These are phyloP conservation scores for Myanophis thanlyinensis DNA, from an alignment of 2,113 vertebrate genomes.

Conservation along the genomic window DNA sequence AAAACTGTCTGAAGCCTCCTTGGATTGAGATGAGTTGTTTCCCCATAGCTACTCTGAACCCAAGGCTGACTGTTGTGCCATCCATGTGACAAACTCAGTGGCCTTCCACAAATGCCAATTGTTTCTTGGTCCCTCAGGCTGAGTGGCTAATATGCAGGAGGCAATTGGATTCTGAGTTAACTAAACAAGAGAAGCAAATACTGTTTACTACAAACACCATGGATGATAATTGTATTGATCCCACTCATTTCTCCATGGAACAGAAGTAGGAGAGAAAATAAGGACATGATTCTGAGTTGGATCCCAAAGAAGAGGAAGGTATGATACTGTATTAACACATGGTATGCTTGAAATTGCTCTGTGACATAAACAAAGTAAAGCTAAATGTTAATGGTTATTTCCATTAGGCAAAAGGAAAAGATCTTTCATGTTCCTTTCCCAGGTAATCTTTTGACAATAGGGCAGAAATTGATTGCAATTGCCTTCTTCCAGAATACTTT, in stretches of 20 bases:
- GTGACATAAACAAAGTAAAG: neutral
- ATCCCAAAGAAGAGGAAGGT: neutral
- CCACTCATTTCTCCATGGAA: neutral
- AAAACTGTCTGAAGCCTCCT: neutral
- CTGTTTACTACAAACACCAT: neutral
- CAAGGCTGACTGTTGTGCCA: neutral
- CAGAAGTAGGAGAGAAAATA: neutral
- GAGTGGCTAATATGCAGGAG: neutral
- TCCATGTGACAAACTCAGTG: neutral
- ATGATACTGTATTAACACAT: neutral
- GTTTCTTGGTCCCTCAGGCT: neutral
- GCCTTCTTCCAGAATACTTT: neutral
- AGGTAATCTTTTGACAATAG: neutral
- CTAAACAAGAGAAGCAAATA: neutral
- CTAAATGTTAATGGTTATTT: neutral
- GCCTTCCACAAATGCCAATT: neutral
- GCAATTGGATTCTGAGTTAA: neutral
- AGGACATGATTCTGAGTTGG: neutral
- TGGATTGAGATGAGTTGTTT: neutral
- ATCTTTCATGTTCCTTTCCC: neutral
- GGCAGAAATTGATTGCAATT: neutral
- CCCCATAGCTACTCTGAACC: neutral
- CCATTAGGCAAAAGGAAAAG: neutral
- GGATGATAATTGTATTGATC: neutral
- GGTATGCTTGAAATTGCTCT: neutral